phyloP scores from a whole-genome alignment of 92 coral and sea anemone genomes.

The Paragorgia papillata region DNA sequence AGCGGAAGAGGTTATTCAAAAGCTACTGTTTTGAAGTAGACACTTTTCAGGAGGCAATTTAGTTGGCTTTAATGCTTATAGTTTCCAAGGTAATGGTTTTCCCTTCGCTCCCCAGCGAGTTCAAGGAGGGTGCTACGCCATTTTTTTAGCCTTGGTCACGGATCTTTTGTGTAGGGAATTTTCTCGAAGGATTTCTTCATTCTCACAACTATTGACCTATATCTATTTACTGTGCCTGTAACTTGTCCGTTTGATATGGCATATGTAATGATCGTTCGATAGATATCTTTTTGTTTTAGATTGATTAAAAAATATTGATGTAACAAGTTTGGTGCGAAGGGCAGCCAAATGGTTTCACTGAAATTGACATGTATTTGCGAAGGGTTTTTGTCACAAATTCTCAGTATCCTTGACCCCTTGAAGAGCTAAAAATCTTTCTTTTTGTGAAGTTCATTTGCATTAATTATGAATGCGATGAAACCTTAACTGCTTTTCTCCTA shows the following conservation, averaged over 20 bases:
- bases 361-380: too few species aligned
- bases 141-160: background rate
- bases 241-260: background rate
- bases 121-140: conserved; percentile 22
- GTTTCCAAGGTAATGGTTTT: conserved; percentile 18
- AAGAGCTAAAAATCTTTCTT: conserved; percentile 22
- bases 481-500: conserved; percentile 7
- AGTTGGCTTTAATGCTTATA: background rate
- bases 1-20: conserved; percentile 29
- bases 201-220: conserved; percentile 1
- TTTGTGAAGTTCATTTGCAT: conserved; percentile 26
- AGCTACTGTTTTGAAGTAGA: background rate
- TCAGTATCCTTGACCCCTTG: conserved; percentile 1
- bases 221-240: conserved; percentile 17
- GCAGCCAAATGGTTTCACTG: background rate
- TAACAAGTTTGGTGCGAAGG: background rate
- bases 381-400: background rate
- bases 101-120: conserved; percentile 25
- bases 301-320: too few species aligned
- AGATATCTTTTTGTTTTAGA: too few species aligned
- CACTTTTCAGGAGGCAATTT: conserved; percentile 10
- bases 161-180: too few species aligned
- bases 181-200: background rate
- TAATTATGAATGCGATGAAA: conserved; percentile 9
- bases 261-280: too few species aligned